Conservation (phyloP, 2,797 vertebrate genomes). For the Vultur gryphus region DNA sequence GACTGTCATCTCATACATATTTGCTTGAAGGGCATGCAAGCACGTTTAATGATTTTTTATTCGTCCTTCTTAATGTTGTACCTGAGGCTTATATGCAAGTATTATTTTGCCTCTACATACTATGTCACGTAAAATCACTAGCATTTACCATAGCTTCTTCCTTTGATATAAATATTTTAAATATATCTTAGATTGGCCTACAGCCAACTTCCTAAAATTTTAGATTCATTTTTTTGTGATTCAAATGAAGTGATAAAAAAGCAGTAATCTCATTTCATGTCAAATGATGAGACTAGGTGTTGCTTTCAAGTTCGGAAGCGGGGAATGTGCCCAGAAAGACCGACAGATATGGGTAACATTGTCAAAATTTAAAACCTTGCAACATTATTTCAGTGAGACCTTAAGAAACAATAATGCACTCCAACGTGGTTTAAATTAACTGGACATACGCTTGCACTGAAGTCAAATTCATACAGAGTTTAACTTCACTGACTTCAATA, state of each 20-base stretch:
- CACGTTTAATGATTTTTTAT: background rate
- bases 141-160: background rate
- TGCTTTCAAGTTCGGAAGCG: background rate
- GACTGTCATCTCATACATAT: background rate
- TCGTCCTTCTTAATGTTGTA: background rate
- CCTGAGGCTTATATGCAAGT: background rate
- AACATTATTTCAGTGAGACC: background rate
- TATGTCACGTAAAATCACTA: background rate
- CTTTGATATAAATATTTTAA: background rate
- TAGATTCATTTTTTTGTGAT: background rate
- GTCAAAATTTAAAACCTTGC: background rate
- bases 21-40: background rate
- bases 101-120: background rate
- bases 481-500: background rate
- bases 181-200: background rate
- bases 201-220: constrained; percentile 7
- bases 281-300: background rate
- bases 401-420: constrained; percentile 25
- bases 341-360: background rate
- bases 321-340: background rate
- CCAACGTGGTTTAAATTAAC: constrained; percentile 59
- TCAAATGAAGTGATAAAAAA: constrained; percentile 42
- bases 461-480: background rate
- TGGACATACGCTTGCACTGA: background rate
- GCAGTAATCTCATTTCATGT: background rate